phyloP scores from a whole-genome alignment of 2,797 vertebrate genomes.

The Amniataba percoides region DNA sequence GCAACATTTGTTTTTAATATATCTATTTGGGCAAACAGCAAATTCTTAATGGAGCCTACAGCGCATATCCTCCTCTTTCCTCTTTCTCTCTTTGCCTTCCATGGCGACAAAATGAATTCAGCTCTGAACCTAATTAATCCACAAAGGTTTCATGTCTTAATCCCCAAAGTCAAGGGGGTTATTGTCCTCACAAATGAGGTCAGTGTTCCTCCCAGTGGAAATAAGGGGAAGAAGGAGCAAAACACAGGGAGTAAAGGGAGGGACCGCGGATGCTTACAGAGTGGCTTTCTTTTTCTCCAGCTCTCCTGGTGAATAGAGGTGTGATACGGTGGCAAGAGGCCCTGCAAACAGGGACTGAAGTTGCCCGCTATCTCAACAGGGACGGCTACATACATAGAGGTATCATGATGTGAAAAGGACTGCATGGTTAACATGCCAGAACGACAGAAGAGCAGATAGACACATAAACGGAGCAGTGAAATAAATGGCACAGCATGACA shows the following conservation, averaged over 20 bases:
- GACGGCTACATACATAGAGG: conserved; percentile 21
- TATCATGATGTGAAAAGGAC: conserved; percentile 45
- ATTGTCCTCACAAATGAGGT: conserved; percentile 92
- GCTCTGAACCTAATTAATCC: conserved; percentile 91
- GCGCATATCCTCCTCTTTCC: conserved; percentile 72
- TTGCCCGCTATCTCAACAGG: conserved; percentile 35
- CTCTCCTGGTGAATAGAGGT: conserved; percentile 71
- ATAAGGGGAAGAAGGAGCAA: conserved; percentile 84
- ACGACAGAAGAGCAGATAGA: conserved; percentile 44
- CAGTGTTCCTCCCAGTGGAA: conserved; percentile 89
- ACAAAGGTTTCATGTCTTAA: conserved; percentile 92
- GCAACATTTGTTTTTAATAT: conserved; percentile 68
- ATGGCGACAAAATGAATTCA: conserved; percentile 87
- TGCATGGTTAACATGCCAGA: conserved; percentile 45
- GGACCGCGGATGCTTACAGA: conserved; percentile 58
- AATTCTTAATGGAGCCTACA: conserved; percentile 77
- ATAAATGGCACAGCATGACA: conserved; percentile 55
- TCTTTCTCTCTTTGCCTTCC: conserved; percentile 80
- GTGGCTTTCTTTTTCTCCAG: conserved; percentile 59
- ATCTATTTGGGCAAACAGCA: conserved; percentile 75
- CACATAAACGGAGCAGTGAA: conserved; percentile 55
- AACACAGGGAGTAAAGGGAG: conserved; percentile 72
- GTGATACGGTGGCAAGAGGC: conserved; percentile 69
- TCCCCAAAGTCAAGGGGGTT: conserved; percentile 92
- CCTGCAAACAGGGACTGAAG: conserved; percentile 59